Base-by-base conservation (phyloP, 2,888 invertebrate species). In the Calliopum simillimum region DNA sequence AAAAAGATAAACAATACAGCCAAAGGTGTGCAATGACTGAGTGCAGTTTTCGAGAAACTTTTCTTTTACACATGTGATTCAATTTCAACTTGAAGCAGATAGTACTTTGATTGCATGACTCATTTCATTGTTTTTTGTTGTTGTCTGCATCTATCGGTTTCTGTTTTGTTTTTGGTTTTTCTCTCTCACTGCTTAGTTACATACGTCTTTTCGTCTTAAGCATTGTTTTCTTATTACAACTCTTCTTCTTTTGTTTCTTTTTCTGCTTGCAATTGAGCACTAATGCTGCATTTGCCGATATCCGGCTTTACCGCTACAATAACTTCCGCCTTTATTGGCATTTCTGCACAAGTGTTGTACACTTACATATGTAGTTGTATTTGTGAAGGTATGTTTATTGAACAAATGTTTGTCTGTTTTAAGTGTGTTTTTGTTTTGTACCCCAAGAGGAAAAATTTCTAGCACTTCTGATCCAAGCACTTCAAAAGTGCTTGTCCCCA, bases 241-340 rank as follows among this genome's bases (percentile, higher is more conserved):
- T 41, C 2, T 12, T 25, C 56, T 67, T 44, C 46, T 12, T 23
- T 12, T 25, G 12, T 61, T 44, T 61, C n/a, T 61, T 61, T 44
- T 14, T 41, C 65, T 69, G 53, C 51, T 61, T 72, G 53, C 70
- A 69, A 70, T 64, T 74, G 61, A 70, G 64, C 68, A 70, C n/a
- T n/a, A n/a, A n/a, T n/a, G n/a, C n/a, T n/a, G 67, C 69, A 74
- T 72, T 72, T 73, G 70, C 71, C 71, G 68, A 73, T 73, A 71
- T 73, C 73, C 73, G 73, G 33, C 70, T 73, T 71, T 71, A 65
- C 68, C 58, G 70, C 71, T 65, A 68, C 70, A 71, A 70, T 70
- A 53, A 73, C 70, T 73, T 73, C 73, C 73, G 73, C 71, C 71
- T 73, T 71, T 70, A 68, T 65, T 71, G 71, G 70, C 67, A 64